A percentile compares a stretch with the other conserved stretches of the same genome.
These are phyloP conservation scores for Raja brachyura DNA, from an alignment of 2,113 vertebrate species.

Conservation along the genomic window DNA sequence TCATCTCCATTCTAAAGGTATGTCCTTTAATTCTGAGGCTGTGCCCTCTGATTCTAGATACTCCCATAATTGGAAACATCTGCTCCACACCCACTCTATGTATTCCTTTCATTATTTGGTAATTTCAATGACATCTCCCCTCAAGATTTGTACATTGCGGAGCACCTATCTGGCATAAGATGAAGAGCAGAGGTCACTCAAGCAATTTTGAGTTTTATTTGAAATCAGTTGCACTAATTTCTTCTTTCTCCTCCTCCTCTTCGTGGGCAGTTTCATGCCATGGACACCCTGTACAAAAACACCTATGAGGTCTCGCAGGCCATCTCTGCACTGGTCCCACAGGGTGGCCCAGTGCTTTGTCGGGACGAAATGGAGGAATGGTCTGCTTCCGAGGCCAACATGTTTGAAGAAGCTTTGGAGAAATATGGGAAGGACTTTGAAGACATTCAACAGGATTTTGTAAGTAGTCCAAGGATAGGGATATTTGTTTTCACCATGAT, in stretches of 20 bases:
- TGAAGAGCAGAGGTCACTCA: background rate
- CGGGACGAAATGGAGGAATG: constrained; percentile 98
- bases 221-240: background rate
- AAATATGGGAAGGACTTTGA: constrained; percentile 98
- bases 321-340: constrained; percentile 89
- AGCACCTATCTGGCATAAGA: background rate
- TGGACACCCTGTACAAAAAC: constrained; percentile 92
- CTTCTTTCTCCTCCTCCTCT: background rate
- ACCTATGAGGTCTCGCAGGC: constrained; percentile 90
- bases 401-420: constrained; percentile 94
- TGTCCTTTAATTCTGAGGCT: too few relatives aligned
- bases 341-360: constrained; percentile 94
- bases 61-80: too few relatives aligned
- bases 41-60: too few relatives aligned
- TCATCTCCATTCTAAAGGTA: too few relatives aligned
- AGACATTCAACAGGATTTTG: constrained; percentile 96
- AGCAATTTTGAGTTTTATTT: background rate
- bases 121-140: too few relatives aligned
- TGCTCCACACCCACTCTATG: too few relatives aligned
- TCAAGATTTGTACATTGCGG: too few relatives aligned
- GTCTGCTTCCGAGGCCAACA: constrained; percentile 93
- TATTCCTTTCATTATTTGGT: too few relatives aligned
- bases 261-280: constrained; percentile 84
- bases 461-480: constrained; percentile 57
- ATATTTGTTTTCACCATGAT: background rate